phyloP scores from a whole-genome alignment of 2,797 vertebrate species.

The Synaphobranchus kaupii region DNA sequence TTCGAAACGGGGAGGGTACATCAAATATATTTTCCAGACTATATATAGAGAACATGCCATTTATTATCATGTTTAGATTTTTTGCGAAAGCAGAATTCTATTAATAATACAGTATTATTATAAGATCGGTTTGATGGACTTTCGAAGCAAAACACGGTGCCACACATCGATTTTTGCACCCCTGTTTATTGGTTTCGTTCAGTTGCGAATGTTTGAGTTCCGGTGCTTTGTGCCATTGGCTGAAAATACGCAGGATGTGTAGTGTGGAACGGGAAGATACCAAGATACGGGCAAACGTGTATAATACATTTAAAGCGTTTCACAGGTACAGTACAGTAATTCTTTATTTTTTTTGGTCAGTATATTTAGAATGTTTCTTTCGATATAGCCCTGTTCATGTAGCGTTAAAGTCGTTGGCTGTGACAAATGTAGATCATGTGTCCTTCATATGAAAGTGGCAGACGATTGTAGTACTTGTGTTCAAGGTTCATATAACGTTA shows the following conservation, averaged over 20 bases:
- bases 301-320: neutral
- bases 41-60: neutral
- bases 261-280: neutral
- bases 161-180: neutral
- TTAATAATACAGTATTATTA: neutral
- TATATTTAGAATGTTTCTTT: neutral
- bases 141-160: neutral
- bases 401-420: neutral
- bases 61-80: too few species aligned
- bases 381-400: neutral
- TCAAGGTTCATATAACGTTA: neutral
- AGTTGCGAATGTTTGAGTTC: slow-evolving; percentile 20
- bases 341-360: neutral
- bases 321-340: neutral
- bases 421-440: neutral
- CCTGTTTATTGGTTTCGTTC: slow-evolving; percentile 3
- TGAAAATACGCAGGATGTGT: slow-evolving; percentile 22
- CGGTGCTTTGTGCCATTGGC: slow-evolving; percentile 24
- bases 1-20: neutral
- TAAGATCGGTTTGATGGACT: neutral
- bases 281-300: neutral
- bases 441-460: neutral
- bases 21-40: neutral
- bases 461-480: neutral
- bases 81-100: neutral